phyloP scores from a whole-genome alignment of 1,140 invertebrate genomes.

The Trachelipus rathkii region DNA sequence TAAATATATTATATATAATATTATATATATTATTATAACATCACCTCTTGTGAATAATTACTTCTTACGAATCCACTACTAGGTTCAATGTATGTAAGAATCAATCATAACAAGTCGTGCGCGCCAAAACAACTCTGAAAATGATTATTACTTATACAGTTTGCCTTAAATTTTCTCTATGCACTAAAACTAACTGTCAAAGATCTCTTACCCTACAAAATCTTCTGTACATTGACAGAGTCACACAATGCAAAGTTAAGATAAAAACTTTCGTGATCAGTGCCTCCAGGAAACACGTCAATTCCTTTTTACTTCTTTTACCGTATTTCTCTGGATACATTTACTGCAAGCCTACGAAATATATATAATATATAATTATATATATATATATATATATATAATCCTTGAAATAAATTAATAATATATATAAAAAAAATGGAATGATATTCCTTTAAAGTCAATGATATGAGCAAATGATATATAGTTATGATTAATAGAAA shows the following conservation, averaged over 20 bases:
- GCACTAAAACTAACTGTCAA: too few relatives aligned
- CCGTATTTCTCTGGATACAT: conserved; percentile 1
- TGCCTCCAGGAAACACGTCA: background rate
- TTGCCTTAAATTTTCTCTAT: too few relatives aligned
- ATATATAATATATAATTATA: too few relatives aligned
- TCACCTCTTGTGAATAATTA: background rate
- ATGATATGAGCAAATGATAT: too few relatives aligned
- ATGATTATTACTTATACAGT: too few relatives aligned
- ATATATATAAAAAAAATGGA: too few relatives aligned
- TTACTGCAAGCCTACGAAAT: background rate
- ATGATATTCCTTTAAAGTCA: too few relatives aligned
- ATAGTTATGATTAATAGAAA: too few relatives aligned
- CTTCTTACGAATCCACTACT: background rate
- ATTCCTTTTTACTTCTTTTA: background rate
- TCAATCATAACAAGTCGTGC: background rate
- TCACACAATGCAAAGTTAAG: background rate
- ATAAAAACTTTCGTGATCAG: background rate
- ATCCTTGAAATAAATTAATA: too few relatives aligned
- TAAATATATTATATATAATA: background rate
- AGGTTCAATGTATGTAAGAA: background rate
- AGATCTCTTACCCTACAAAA: background rate
- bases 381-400: too few relatives aligned
- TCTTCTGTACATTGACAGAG: background rate
- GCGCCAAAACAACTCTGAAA: background rate
- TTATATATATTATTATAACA: background rate